Base-by-base conservation (phyloP, 2,797 vertebrate genomes). In the Peromyscus aztecus region DNA sequence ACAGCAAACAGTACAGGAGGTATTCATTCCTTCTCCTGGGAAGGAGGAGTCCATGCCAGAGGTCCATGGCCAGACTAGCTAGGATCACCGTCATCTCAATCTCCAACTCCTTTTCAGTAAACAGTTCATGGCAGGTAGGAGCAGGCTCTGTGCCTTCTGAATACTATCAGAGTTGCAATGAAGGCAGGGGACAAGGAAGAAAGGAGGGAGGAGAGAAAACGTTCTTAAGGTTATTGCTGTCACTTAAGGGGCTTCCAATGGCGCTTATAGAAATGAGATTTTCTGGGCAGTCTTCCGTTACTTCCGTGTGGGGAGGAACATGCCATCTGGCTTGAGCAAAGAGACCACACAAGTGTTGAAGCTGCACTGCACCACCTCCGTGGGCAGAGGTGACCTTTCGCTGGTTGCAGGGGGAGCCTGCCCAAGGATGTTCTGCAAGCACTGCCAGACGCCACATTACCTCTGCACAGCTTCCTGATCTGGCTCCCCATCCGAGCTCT, bases 381-480 rank as follows among this genome's bases (percentile, higher is more conserved):
- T 95, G 97, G 96, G 95, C 97, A 97, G 96, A 97, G 69, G 97
- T 67, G 97, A 84, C 96, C 91, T 94, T 92, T 95, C 85, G 95
- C 1, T 96, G 97, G 95, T 77, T 85, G 92, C 94, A 91, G 96
- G 94, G 76, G 75, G 96, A 97, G 97, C 96, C 97, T 97, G 67
- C 73, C 95, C 91, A 92, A 97, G 93, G 96, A 87, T 17, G 83
- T 2, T 96, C 97, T 98, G 97, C 97, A 97, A 98, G 98, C 3
- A 85, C 83, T n/a, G 98, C 96, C 89, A 49, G 98, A 97, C 86
- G 76, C 81, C 97, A 94, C 92, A 97, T 99, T 99, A 99, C 99
- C 99, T 99, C 99, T 99, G 99, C 98, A 99, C 99, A 17, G 99
- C 99, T 95, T 99, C 99, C 97, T 99, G 99, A 95, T 99, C 99